These are phyloP conservation scores for Synaphobranchus kaupii DNA, from an alignment of 2,797 vertebrate species.

Conservation along the genomic window DNA sequence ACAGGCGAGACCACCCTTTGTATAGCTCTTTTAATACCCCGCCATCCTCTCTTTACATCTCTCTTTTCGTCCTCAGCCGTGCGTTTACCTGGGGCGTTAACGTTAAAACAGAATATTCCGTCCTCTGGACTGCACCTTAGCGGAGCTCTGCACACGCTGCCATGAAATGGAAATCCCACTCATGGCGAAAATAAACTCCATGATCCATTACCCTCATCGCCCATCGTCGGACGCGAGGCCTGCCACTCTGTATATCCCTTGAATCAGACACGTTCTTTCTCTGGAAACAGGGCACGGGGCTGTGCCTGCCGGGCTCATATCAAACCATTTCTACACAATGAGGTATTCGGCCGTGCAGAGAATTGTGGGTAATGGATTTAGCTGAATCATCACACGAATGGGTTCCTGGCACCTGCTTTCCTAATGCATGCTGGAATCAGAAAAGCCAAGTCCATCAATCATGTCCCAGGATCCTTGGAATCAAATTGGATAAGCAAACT, in stretches of 20 bases:
- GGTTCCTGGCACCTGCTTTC: constrained; percentile 1
- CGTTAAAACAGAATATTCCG: not conserved
- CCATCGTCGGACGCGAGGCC: not conserved
- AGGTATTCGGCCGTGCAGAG: not conserved
- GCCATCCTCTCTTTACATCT: not conserved
- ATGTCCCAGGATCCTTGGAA: not conserved
- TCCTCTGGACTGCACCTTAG: not conserved
- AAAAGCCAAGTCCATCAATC: constrained; percentile 20
- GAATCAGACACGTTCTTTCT: constrained; percentile 11
- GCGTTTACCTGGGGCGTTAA: not conserved
- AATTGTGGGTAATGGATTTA: constrained; percentile 8
- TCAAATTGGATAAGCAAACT: constrained; percentile 4
- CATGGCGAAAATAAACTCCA: constrained; percentile 29
- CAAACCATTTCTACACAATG: constrained; percentile 2
- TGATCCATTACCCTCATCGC: constrained; percentile 34
- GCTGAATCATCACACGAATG: constrained; percentile 18
- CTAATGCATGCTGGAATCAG: not conserved
- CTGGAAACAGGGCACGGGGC: not conserved
- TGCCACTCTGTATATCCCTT: constrained; percentile 12
- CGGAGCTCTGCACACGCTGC: not conserved
- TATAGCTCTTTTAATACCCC: not conserved
- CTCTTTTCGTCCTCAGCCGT: not conserved
- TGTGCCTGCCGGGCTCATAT: not conserved
- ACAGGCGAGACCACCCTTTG: not conserved
- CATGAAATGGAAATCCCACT: constrained; percentile 26